A percentile compares a stretch with the other conserved stretches of the same genome.
Conservation (phyloP, 2,797 vertebrate species). For the Alca torda region DNA sequence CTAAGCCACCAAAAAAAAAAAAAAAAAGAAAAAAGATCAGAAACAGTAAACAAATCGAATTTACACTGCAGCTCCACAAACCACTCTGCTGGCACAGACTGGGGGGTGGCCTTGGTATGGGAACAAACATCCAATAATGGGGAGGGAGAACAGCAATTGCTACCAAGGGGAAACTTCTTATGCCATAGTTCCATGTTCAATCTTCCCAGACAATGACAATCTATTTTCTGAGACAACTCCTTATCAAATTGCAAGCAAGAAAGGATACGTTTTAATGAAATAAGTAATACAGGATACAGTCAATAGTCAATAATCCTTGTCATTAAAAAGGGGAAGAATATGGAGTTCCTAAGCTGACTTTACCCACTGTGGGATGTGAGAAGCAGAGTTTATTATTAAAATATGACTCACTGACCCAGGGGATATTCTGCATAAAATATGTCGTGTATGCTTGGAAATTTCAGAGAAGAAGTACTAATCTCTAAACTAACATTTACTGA, state of each 20-base stretch:
- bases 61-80: neutral
- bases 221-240: neutral
- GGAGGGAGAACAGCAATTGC: neutral
- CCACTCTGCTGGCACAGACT: neutral
- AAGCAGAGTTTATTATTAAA: constrained; percentile 1
- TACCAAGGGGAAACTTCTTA: neutral
- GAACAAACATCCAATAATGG: neutral
- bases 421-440: neutral
- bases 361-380: neutral
- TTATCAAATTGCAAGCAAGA: neutral
- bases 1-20: neutral
- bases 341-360: neutral
- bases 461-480: neutral
- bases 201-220: neutral
- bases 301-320: neutral
- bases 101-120: neutral
- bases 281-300: neutral
- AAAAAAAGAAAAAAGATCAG: neutral
- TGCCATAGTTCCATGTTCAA: neutral
- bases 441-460: neutral
- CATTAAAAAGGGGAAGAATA: neutral
- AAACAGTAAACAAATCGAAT: neutral
- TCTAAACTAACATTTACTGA: neutral
- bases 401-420: constrained; percentile 4
- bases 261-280: neutral